Evolutionary conservation across 2,797 vertebrate genomes (phyloP).

Genomic region (Danio tinwini): DNA sequence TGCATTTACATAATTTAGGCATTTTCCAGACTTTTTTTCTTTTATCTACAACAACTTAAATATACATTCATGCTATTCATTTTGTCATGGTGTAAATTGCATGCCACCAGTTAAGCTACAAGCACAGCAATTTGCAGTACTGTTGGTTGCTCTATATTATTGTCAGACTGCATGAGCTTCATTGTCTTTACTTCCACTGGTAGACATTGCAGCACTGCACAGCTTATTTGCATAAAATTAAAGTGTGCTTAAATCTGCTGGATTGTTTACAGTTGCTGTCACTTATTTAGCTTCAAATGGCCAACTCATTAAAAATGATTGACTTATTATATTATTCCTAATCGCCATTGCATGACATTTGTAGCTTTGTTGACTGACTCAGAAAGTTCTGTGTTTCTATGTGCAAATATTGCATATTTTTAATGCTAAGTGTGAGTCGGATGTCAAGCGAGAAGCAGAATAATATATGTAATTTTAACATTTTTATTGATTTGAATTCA

Average conservation of each 20-base stretch:
- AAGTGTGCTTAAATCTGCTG: background rate
- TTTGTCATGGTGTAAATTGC: background rate
- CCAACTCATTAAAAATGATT: constrained; percentile 25
- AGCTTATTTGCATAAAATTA: constrained; percentile 22
- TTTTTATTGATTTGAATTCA: too few species aligned
- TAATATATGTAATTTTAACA: background rate
- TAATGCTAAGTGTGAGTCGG: too few species aligned
- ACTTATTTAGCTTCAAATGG: background rate
- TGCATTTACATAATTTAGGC: background rate
- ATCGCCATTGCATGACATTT: background rate
- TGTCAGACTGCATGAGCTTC: background rate
- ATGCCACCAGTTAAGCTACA: background rate
- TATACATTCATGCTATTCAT: too few species aligned
- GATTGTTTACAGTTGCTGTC: background rate
- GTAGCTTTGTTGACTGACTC: background rate
- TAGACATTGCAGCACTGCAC: background rate
- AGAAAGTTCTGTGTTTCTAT: background rate
- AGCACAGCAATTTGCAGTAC: background rate
- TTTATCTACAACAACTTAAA: background rate
- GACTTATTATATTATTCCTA: constrained; percentile 8
- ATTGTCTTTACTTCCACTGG: constrained; percentile 1
- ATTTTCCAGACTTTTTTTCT: background rate
- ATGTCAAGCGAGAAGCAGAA: background rate
- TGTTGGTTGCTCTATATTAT: background rate
- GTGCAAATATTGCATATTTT: background rate